A percentile compares a stretch with the other conserved stretches of the same genome.
These are phyloP conservation scores for Ennomos erosarius DNA, from an alignment of 2,888 invertebrate species.

Conservation along the genomic window DNA sequence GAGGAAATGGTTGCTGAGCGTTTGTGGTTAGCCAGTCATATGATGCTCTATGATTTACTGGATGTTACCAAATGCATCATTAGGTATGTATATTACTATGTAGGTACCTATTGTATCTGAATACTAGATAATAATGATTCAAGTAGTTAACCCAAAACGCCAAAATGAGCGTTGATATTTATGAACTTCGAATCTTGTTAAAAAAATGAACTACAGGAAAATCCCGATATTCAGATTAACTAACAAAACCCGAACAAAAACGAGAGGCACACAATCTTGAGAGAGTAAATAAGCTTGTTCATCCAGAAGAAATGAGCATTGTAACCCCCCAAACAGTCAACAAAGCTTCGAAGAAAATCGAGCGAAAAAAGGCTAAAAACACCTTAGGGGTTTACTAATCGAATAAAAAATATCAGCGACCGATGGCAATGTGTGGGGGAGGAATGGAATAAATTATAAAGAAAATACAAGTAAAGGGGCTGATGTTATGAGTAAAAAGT, in stretches of 20 bases:
- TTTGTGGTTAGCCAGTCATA: constrained; percentile 40
- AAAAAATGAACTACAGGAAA: constrained; percentile 17
- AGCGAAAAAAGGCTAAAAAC: constrained; percentile 86
- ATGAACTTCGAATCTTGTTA: constrained; percentile 16
- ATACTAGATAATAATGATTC: background rate
- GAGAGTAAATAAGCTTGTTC: constrained; percentile 80
- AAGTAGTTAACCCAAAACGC: constrained; percentile 6
- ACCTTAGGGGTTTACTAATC: constrained; percentile 86
- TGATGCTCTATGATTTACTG: constrained; percentile 38
- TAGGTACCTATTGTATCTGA: too few relatives aligned
- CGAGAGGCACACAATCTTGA: constrained; percentile 48
- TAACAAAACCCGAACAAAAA: constrained; percentile 38
- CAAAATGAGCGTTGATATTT: constrained; percentile 1
- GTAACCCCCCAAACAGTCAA: constrained; percentile 82
- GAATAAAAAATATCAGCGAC: constrained; percentile 87
- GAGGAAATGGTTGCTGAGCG: constrained; percentile 53
- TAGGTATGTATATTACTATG: too few relatives aligned
- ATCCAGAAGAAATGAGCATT: constrained; percentile 83
- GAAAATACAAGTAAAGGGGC: constrained; percentile 83
- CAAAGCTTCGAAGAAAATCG: constrained; percentile 86
- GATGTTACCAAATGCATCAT: constrained; percentile 16
- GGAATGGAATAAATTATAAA: constrained; percentile 84
- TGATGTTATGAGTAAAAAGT: constrained; percentile 77
- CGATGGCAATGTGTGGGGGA: constrained; percentile 84
- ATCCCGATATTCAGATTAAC: constrained; percentile 29